Evolutionary conservation across 2,113 vertebrate species (phyloP).

Genomic region (Labeo rohita): DNA sequence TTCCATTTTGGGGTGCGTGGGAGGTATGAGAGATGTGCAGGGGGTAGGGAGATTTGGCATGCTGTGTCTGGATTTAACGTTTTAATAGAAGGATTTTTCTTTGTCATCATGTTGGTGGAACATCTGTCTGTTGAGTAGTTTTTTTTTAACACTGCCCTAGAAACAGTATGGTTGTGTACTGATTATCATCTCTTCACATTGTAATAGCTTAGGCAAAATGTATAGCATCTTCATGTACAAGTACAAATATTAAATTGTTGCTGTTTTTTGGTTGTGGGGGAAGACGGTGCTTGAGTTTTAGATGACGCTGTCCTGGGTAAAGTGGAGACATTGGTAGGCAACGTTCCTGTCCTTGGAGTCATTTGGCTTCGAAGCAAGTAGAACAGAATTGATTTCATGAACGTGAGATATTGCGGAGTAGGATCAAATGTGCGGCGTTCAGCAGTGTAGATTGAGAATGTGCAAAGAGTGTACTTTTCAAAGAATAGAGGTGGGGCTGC

Average conservation of each 20-base stretch:
- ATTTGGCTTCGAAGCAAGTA: neutral
- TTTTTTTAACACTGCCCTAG: conserved; percentile 84
- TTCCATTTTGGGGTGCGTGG: conserved; percentile 45
- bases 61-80: conserved; percentile 73
- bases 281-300: neutral
- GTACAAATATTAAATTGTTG: conserved; percentile 84
- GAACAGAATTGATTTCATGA: neutral
- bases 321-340: neutral
- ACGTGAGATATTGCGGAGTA: neutral
- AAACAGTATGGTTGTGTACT: conserved; percentile 70
- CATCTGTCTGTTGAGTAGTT: conserved; percentile 76
- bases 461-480: conserved; percentile 58
- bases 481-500: conserved; percentile 66
- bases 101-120: conserved; percentile 73
- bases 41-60: conserved; percentile 63
- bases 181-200: conserved; percentile 74
- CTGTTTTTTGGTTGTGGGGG: conserved; percentile 59
- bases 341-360: neutral
- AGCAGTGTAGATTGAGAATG: conserved; percentile 56
- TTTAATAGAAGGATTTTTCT: conserved; percentile 63
- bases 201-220: conserved; percentile 77
- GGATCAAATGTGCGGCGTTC: neutral
- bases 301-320: neutral
- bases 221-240: conserved; percentile 86
- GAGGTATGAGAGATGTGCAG: conserved; percentile 47